A percentile compares a stretch with the other conserved stretches of the same genome.
These are phyloP conservation scores for Cyclura pinguis DNA, from an alignment of 2,797 vertebrate species.

Conservation along the genomic window DNA sequence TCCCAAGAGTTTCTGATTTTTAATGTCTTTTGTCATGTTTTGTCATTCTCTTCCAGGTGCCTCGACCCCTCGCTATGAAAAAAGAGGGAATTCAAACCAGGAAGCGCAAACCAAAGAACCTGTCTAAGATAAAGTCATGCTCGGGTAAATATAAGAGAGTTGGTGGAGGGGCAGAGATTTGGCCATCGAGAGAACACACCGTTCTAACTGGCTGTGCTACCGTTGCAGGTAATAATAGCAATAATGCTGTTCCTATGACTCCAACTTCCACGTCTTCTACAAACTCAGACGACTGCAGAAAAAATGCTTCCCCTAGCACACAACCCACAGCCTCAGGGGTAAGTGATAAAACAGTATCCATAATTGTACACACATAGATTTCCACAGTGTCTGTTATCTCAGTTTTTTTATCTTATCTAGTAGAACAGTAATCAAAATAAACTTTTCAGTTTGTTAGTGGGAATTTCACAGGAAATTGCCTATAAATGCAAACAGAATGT, in stretches of 20 bases:
- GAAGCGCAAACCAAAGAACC: slow-evolving; percentile 98
- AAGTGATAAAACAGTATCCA: slow-evolving; percentile 67
- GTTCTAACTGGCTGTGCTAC: slow-evolving; percentile 53
- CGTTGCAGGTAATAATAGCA: slow-evolving; percentile 89
- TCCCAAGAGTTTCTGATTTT: not conserved
- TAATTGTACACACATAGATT: slow-evolving; percentile 59
- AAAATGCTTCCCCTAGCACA: slow-evolving; percentile 90
- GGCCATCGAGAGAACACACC: slow-evolving; percentile 39
- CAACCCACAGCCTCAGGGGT: slow-evolving; percentile 90
- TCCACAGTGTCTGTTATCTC: slow-evolving; percentile 72
- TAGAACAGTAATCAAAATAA: slow-evolving; percentile 82
- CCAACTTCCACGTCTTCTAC: slow-evolving; percentile 97
- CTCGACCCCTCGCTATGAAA: slow-evolving; percentile 98
- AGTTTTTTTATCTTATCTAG: slow-evolving; percentile 83
- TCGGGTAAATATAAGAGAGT: slow-evolving; percentile 78
- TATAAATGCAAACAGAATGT: slow-evolving; percentile 76
- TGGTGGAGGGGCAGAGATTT: slow-evolving; percentile 19
- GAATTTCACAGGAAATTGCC: slow-evolving; percentile 77
- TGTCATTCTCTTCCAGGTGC: slow-evolving; percentile 84
- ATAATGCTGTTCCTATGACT: slow-evolving; percentile 94
- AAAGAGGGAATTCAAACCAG: slow-evolving; percentile 99
- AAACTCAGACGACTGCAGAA: slow-evolving; percentile 95
- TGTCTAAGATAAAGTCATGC: slow-evolving; percentile 94
- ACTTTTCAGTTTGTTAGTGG: slow-evolving; percentile 79
- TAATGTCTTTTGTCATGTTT: not conserved